Base-by-base conservation (phyloP, 2,888 invertebrate species). In the Pristionchus entomophagus region DNA sequence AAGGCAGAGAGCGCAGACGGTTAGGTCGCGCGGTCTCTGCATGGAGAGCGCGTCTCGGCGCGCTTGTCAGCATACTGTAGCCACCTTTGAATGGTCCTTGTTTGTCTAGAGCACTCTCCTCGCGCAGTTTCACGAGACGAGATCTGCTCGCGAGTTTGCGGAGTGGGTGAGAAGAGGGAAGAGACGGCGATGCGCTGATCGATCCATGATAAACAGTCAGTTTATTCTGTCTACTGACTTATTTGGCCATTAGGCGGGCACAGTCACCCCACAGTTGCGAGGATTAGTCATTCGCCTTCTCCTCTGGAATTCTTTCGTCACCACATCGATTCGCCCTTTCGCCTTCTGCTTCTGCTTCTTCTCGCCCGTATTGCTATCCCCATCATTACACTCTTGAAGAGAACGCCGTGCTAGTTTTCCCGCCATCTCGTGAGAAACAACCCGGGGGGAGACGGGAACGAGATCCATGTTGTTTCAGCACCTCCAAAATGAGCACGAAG, bases 71-170 rank as follows among this genome's bases (percentile, higher is more conserved):
- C 0, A 29, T 49, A 80, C 78, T 6, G 78, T 80, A 29, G 22
- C 1, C 5, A 22, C n/a, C 19, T 49, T 80, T 80, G 51, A 51
- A 80, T 45, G 41, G 41, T 41, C 51, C 29, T 4, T 80, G 78
- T 80, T 80, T 80, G 78, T 80, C 49, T 29, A 80, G 41, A 73
- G 41, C 35, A 69, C n/a, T n/a, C n/a, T n/a, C n/a, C 73, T 35
- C 51, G 78, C 49, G 73, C 73, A 73, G 73, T 73, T 80, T 65
- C 32, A 65, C 65, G 65, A 19, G 65, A n/a, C n/a, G n/a, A 12
- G 65, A 32, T 29, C 29, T 38, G 69, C 26, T n/a, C n/a, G 45
- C 19, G n/a, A 73, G 78, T 80, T 80, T 80, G 78, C 78, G 19
- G 49, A 78, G 78, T 49, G 45, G 38, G 65, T n/a, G 73, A 73